Base-by-base conservation (phyloP, 92 coral and sea anemone genomes). In the Hydrozoanthus gracilis region DNA sequence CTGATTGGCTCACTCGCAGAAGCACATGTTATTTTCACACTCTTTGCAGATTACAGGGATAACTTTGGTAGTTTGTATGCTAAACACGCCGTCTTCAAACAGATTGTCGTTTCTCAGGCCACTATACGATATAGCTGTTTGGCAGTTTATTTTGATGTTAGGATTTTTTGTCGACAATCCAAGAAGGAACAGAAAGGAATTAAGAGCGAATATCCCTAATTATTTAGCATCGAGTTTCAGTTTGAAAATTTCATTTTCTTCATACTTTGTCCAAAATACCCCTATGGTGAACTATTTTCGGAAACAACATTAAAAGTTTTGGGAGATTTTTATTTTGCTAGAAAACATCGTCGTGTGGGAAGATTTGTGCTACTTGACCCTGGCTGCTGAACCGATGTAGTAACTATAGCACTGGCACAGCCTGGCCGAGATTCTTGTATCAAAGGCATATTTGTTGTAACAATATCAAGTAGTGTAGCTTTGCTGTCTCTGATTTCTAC, bases 21-120 rank as follows among this genome's bases (percentile, higher is more conserved):
- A 27, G 39, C 39, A 27, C 39, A 27, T 27, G 39, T 27, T 27
- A 27, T 27, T 27, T 27, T 27, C 39, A 27, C 39, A 27, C 39
- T 2, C 39, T 27, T 27, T 27, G 61, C 61, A 54, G 61, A 54
- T 13, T 13, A 54, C 61, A 0, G 61, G 39, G 39, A 27, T 27
- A 27, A 27, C 39, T 27, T 27, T 27, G 39, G 39, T 2, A 27
- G 39, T 27, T 27, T 27, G 0, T 0, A 0, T 27, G 39, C 39
- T 54, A 54, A 13, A 7, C 13, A 54, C 2, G 61, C 61, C 61
- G 61, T 54, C 61, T 8, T 54, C 61, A 2, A 27, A 27, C 61
- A 54, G 13, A 13, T 16, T 86, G 47, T 86, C 83, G 13, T 86
- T 86, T 18, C 60, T 86, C n/a, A 79, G 71, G 9, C 88, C 73